Evolutionary conservation across 2,797 vertebrate genomes (phyloP).

Genomic region (Alcedo quadribrachys): DNA sequence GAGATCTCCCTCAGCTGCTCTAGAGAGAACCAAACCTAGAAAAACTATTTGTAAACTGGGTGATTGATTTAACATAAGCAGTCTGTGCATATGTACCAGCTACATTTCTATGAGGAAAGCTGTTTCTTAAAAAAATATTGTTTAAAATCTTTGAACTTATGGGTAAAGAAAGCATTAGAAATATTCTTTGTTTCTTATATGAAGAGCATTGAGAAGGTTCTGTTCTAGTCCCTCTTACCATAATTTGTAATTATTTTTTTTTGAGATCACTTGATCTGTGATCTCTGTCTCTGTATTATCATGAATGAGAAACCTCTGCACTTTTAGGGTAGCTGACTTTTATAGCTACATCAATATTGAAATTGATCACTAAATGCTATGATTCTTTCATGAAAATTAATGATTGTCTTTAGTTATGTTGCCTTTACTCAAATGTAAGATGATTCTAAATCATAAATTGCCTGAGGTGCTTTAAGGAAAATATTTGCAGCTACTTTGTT

Average conservation of each 20-base stretch:
- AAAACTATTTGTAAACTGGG: not conserved
- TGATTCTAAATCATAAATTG: not conserved
- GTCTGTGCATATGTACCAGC: not conserved
- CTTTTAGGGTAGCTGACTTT: not conserved
- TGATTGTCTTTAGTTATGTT: not conserved
- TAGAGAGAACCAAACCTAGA: not conserved
- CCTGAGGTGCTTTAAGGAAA: not conserved
- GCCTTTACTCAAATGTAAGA: not conserved
- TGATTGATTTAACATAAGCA: not conserved
- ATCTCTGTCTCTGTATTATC: not conserved
- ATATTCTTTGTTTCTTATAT: not conserved
- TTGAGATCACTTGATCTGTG: not conserved
- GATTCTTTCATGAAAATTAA: not conserved
- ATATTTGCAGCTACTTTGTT: constrained; percentile 13
- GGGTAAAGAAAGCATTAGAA: not conserved
- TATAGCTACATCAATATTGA: not conserved
- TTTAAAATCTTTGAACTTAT: not conserved
- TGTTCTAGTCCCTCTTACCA: not conserved
- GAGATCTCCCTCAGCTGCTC: not conserved
- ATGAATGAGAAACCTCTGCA: not conserved
- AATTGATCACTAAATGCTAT: not conserved
- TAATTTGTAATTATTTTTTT: not conserved
- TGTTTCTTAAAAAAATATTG: not conserved
- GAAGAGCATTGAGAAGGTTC: not conserved
- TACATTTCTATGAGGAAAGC: not conserved